phyloP scores from a whole-genome alignment of 2,797 vertebrate species.

The Peromyscus aztecus region DNA sequence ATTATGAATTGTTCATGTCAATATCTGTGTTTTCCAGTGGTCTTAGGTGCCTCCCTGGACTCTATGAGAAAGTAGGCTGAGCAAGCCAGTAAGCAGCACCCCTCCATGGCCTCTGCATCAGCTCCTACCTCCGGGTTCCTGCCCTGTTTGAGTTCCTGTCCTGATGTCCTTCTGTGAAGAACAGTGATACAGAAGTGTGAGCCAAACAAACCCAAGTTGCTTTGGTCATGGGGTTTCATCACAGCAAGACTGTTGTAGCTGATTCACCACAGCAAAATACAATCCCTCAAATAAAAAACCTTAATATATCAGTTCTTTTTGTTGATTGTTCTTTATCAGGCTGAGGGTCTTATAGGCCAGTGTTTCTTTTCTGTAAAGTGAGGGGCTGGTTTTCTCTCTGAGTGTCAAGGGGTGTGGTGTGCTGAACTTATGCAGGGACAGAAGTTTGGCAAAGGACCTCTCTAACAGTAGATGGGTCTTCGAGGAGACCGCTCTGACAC shows the following conservation, averaged over 20 bases:
- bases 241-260: background rate
- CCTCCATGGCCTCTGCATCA: background rate
- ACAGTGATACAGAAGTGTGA: background rate
- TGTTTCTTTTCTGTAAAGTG: background rate
- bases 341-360: background rate
- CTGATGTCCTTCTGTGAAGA: background rate
- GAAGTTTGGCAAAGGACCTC: background rate
- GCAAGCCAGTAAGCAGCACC: background rate
- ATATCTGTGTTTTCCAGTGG: background rate
- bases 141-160: background rate
- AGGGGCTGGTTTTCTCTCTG: background rate
- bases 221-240: no score
- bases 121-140: background rate
- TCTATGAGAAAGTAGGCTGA: background rate
- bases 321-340: background rate
- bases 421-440: background rate
- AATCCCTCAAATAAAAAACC: background rate
- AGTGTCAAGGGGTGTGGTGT: background rate
- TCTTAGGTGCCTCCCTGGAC: background rate
- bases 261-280: background rate
- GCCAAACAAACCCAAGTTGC: background rate
- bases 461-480: background rate
- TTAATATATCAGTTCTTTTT: background rate
- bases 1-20: no score
- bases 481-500: background rate